Evolutionary conservation across 2,888 invertebrate species (phyloP).

Genomic region (Ornithoptera alexandrae): DNA sequence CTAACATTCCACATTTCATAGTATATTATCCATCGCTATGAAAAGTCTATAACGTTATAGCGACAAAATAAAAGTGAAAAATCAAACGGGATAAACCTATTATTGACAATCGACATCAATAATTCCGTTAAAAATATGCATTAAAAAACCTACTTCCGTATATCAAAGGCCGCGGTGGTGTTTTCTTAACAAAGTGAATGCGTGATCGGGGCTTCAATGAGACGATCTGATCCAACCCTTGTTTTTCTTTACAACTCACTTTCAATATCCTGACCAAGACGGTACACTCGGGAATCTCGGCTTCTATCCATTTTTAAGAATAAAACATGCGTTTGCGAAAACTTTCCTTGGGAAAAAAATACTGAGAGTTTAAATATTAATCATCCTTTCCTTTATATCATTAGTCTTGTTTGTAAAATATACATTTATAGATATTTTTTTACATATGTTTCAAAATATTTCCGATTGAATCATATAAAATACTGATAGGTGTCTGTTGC

Average conservation of each 20-base stretch:
- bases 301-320: slow-evolving; percentile 32
- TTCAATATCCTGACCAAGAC: slow-evolving; percentile 58
- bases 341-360: slow-evolving; percentile 18
- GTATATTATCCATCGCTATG: too few species aligned
- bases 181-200: slow-evolving; percentile 77
- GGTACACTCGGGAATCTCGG: slow-evolving; percentile 47
- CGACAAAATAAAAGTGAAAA: not conserved
- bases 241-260: slow-evolving; percentile 73
- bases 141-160: slow-evolving; percentile 66
- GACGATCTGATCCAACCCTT: slow-evolving; percentile 61
- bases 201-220: slow-evolving; percentile 71
- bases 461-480: not conserved
- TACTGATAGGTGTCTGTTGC: too few species aligned
- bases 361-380: not conserved
- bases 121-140: slow-evolving; percentile 73
- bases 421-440: too few species aligned
- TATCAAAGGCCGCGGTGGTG: slow-evolving; percentile 69
- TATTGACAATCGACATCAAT: slow-evolving; percentile 59
- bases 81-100: slow-evolving; percentile 49
- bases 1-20: too few species aligned
- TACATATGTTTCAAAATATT: not conserved
- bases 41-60: not conserved
- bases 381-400: too few species aligned
- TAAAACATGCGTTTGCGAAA: slow-evolving; percentile 26
- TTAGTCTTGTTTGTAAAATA: too few species aligned